Evolutionary conservation across 2,888 invertebrate genomes (phyloP).

Genomic region (Alsophila aescularia): DNA sequence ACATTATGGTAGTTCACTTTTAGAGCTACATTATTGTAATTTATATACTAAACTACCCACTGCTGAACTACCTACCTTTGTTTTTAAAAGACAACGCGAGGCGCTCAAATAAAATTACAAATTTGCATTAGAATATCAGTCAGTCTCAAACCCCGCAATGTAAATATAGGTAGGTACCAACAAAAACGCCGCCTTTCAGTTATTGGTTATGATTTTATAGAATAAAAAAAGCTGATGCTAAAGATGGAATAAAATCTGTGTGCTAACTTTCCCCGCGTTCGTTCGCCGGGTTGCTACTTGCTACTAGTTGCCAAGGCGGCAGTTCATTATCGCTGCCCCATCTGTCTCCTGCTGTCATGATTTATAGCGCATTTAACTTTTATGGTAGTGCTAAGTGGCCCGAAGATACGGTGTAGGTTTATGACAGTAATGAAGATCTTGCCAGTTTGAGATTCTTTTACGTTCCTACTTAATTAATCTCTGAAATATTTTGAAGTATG

Average conservation of each 20-base stretch:
- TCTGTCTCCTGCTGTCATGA: conserved; percentile 66
- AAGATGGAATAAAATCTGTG: conserved; percentile 9
- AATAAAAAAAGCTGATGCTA: conserved; percentile 1
- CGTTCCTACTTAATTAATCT: neutral
- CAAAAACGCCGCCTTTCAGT: too few species aligned
- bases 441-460: neutral
- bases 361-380: conserved; percentile 80
- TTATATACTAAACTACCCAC: too few species aligned
- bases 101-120: too few species aligned
- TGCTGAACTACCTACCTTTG: too few species aligned
- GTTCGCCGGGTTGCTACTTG: conserved; percentile 42
- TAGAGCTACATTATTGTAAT: too few species aligned
- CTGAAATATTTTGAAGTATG: neutral
- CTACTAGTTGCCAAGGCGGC: conserved; percentile 63
- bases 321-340: conserved; percentile 63
- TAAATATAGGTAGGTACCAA: too few species aligned
- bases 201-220: too few species aligned
- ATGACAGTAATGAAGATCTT: conserved; percentile 10
- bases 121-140: too few species aligned
- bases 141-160: too few species aligned
- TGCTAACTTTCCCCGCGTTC: conserved; percentile 10
- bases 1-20: too few species aligned
- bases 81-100: too few species aligned
- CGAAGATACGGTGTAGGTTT: conserved; percentile 29
- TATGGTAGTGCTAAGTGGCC: conserved; percentile 78